Evolutionary conservation across 2,888 invertebrate genomes (phyloP).

Genomic region (Agonum fuliginosum): DNA sequence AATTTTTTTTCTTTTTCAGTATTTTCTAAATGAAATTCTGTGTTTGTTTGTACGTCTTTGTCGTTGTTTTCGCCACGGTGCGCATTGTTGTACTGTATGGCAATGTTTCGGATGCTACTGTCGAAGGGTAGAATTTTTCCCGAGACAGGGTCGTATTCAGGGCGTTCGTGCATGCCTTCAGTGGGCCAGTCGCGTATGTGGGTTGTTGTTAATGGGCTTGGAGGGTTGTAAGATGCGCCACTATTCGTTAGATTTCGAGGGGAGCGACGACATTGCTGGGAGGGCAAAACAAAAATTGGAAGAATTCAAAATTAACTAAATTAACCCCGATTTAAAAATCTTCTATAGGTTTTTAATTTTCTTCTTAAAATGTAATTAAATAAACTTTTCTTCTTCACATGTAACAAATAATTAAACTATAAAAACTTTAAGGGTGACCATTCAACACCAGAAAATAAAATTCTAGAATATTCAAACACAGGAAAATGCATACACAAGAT

Average conservation of each 20-base stretch:
- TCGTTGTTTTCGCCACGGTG: conserved; percentile 47
- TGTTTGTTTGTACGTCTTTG: background rate
- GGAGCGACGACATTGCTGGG: conserved; percentile 61
- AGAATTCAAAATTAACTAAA: too few relatives aligned
- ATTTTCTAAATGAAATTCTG: background rate
- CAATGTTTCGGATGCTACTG: conserved; percentile 62
- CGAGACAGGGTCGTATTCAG: conserved; percentile 67
- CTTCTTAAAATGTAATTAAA: too few relatives aligned
- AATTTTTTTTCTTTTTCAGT: conserved; percentile 8
- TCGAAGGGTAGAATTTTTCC: conserved; percentile 68
- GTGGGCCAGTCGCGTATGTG: conserved; percentile 66
- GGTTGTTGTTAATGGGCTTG: conserved; percentile 60
- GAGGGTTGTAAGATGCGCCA: conserved; percentile 64
- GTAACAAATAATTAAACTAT: too few relatives aligned
- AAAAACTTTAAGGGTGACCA: too few relatives aligned
- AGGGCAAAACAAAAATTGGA: background rate
- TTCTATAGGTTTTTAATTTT: too few relatives aligned
- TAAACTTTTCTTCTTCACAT: too few relatives aligned
- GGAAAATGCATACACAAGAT: too few relatives aligned
- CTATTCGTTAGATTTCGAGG: conserved; percentile 58
- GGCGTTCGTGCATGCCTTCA: conserved; percentile 69
- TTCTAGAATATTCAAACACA: too few relatives aligned
- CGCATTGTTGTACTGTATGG: conserved; percentile 11
- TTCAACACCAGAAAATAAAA: too few relatives aligned
- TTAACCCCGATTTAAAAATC: too few relatives aligned